phyloP scores from a whole-genome alignment of 2,113 vertebrate species.

The Semnornis frantzii region DNA sequence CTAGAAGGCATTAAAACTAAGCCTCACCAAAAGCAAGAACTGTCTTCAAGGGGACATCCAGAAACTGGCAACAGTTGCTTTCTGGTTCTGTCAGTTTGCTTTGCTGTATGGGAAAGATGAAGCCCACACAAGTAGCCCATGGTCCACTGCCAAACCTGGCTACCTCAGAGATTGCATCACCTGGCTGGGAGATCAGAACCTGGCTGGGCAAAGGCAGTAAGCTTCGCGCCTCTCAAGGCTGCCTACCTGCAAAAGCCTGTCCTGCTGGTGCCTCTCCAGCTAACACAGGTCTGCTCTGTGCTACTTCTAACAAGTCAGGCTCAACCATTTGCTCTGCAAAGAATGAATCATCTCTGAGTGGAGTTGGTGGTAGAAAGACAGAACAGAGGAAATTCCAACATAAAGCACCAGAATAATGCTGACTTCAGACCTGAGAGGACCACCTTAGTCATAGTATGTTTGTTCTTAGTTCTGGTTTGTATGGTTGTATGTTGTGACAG shows the following conservation, averaged over 20 bases:
- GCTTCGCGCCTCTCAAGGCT: fast-evolving
- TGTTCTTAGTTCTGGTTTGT: neutral
- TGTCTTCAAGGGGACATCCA: neutral
- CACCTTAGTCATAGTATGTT: neutral
- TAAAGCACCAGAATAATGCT: neutral
- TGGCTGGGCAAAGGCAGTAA: neutral
- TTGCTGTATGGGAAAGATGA: neutral
- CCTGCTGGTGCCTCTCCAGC: neutral
- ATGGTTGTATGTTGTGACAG: neutral
- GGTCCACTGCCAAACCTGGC: neutral
- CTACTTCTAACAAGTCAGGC: neutral
- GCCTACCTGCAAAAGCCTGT: slow-evolving; percentile 17
- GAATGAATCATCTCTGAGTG: neutral
- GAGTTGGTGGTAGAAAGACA: neutral
- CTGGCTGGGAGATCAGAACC: neutral
- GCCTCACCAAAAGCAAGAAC: neutral
- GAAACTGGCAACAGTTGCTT: neutral
- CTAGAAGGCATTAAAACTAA: slow-evolving; percentile 5
- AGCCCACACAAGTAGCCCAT: neutral
- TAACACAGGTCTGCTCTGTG: neutral
- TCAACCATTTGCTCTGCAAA: neutral
- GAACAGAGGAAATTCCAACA: neutral
- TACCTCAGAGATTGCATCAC: neutral
- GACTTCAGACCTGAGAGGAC: neutral
- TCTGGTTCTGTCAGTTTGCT: neutral